These are phyloP conservation scores for Calidris pygmaea DNA, from an alignment of 2,113 vertebrate species.

Conservation along the genomic window DNA sequence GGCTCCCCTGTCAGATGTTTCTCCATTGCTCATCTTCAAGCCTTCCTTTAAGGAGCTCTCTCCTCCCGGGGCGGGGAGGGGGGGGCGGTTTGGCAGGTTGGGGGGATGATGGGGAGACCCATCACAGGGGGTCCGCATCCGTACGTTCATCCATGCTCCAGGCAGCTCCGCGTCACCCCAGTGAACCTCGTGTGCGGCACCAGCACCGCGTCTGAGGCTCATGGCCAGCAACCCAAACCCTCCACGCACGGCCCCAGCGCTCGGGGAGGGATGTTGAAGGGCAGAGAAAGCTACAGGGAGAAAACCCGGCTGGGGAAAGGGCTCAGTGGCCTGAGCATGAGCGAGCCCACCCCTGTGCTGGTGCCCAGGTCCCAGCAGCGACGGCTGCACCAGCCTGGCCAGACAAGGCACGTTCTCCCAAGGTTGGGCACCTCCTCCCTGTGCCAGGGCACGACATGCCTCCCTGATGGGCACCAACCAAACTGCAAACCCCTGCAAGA, in stretches of 20 bases:
- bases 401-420: fast-evolving
- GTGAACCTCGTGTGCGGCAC: fast-evolving
- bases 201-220: fast-evolving
- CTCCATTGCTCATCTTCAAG: conserved; percentile 26
- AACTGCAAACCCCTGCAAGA: fast-evolving
- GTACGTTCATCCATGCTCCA: not conserved
- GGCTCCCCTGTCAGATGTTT: conserved; percentile 42
- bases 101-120: not conserved
- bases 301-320: not conserved
- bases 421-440: fast-evolving
- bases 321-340: fast-evolving
- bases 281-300: not conserved
- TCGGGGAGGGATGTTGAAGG: not conserved
- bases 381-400: fast-evolving
- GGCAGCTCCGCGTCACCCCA: not conserved
- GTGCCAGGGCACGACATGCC: fast-evolving
- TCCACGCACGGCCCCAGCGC: fast-evolving
- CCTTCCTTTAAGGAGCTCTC: not conserved
- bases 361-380: not conserved
- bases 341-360: fast-evolving
- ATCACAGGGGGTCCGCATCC: not conserved
- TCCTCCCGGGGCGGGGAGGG: not conserved
- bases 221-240: fast-evolving
- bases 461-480: fast-evolving
- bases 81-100: not conserved